A percentile compares a stretch with the other conserved stretches of the same genome.
Conservation (phyloP, 2,888 invertebrate species). For the Malthinus flaveolus region DNA sequence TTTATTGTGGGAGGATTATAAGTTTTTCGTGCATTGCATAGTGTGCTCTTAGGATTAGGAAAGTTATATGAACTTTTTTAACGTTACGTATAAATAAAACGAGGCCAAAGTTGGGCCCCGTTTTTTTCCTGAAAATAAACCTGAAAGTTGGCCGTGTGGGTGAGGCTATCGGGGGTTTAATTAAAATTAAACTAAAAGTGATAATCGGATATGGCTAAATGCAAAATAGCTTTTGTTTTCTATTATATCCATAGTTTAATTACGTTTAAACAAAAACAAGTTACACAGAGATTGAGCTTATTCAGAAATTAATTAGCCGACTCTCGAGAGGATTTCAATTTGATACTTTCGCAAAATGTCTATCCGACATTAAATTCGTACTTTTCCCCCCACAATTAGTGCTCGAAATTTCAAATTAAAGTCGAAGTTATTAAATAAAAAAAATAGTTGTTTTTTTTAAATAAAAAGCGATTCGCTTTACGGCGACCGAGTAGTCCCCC, state of each 20-base stretch:
- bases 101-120: no score
- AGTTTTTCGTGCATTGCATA: neutral
- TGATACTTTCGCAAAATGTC: constrained; percentile 22
- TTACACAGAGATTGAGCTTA: constrained; percentile 34
- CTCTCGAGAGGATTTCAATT: constrained; percentile 27
- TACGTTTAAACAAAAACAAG: constrained; percentile 31
- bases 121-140: no score
- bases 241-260: constrained; percentile 29
- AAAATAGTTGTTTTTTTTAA: neutral
- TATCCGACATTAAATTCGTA: constrained; percentile 11
- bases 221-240: constrained; percentile 24
- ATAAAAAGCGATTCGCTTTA: constrained; percentile 14
- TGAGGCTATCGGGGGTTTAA: neutral
- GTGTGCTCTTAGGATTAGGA: constrained; percentile 8
- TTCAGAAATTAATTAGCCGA: constrained; percentile 37
- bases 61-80: constrained; percentile 8
- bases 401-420: neutral
- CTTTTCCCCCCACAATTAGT: neutral
- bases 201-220: constrained; percentile 19
- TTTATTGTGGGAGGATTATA: neutral
- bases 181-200: neutral
- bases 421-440: neutral
- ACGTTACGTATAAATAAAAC: neutral
- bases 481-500: constrained; percentile 8
- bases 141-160: neutral